A percentile compares a stretch with the other conserved stretches of the same genome.
Evolutionary conservation across 2,888 invertebrate species (phyloP).

Genomic region (Prosapia bicincta): DNA sequence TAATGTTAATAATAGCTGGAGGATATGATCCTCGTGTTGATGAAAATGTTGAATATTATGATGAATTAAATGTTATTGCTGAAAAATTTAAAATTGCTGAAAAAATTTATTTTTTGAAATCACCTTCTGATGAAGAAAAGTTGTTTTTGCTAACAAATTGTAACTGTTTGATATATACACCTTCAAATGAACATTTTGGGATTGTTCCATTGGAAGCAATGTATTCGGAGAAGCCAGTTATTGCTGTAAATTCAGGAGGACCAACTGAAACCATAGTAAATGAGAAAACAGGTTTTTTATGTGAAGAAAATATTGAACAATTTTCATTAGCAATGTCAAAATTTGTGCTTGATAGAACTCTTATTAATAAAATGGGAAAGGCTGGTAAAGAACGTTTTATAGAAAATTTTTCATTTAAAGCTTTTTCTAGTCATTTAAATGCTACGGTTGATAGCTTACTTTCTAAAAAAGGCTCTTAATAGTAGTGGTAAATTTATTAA

Average conservation of each 20-base stretch:
- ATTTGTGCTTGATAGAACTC: constrained; percentile 59
- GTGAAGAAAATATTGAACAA: constrained; percentile 61
- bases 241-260: constrained; percentile 94
- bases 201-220: constrained; percentile 99
- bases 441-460: constrained; percentile 38
- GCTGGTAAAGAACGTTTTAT: constrained; percentile 72
- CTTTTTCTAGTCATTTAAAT: constrained; percentile 69
- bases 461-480: not conserved
- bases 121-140: constrained; percentile 84
- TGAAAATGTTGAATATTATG: constrained; percentile 84
- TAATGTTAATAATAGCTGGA: constrained; percentile 91
- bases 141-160: constrained; percentile 72
- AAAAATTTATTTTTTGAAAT: constrained; percentile 79
- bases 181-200: constrained; percentile 96
- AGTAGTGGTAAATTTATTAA: not conserved
- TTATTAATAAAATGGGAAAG: constrained; percentile 66
- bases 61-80: constrained; percentile 67
- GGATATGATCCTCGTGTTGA: constrained; percentile 88
- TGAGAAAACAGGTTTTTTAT: constrained; percentile 76
- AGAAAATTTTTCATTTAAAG: constrained; percentile 77
- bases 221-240: constrained; percentile 89
- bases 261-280: constrained; percentile 88
- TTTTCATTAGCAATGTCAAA: constrained; percentile 76
- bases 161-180: constrained; percentile 88
- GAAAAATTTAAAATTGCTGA: constrained; percentile 61